phyloP scores from a whole-genome alignment of 1,140 invertebrate genomes.

The Hycleus cichorii region DNA sequence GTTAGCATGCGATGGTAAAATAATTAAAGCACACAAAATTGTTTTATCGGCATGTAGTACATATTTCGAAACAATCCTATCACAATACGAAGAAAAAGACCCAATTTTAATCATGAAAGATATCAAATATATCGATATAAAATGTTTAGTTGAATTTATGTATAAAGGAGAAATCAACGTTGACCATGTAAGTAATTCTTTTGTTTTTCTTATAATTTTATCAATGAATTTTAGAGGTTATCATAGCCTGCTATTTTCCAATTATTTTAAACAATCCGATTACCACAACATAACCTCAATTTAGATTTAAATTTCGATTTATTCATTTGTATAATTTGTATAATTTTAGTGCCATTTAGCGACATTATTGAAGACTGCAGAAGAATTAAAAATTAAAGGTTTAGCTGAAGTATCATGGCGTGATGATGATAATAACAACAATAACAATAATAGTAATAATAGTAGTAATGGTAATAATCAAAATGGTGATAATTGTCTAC shows the following conservation, averaged over 20 bases:
- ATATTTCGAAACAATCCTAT: conserved; percentile 80
- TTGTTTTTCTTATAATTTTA: neutral
- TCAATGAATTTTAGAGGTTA: neutral
- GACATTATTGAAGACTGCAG: conserved; percentile 81
- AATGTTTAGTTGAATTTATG: conserved; percentile 88
- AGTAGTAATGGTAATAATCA: neutral
- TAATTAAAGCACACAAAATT: conserved; percentile 82
- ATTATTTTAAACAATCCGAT: neutral
- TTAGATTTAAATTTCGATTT: neutral
- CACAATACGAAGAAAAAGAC: conserved; percentile 81
- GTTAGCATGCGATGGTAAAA: conserved; percentile 80
- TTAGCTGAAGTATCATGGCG: conserved; percentile 81
- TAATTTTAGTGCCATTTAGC: conserved; percentile 65
- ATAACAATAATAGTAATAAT: conserved; percentile 38
- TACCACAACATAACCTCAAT: neutral
- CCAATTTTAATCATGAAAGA: conserved; percentile 80
- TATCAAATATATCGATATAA: conserved; percentile 75
- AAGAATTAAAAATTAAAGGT: conserved; percentile 85
- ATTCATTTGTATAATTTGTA: neutral
- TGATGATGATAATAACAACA: conserved; percentile 48
- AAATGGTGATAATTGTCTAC: conserved; percentile 43
- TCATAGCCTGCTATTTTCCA: neutral
- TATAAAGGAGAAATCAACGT: conserved; percentile 94
- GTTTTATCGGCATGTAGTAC: conserved; percentile 74
- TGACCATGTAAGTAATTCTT: conserved; percentile 66